Evolutionary conservation across 2,888 invertebrate species (phyloP), one percentile per base, ranked within the genome.

Genomic region (Drosophila infuscata): DNA sequence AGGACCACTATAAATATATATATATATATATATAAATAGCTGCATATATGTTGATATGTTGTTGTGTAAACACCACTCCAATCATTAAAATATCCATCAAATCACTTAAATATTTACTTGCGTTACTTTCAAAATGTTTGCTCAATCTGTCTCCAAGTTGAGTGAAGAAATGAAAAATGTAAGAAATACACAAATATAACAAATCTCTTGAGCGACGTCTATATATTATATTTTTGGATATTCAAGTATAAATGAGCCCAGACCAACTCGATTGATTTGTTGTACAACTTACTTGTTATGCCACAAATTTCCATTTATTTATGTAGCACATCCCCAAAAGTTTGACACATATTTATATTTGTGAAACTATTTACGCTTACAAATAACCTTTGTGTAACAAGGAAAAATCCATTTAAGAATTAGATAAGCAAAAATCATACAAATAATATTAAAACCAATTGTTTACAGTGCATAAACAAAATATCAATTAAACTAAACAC

Each of bases 211-310:
- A 87, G 87, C 58, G 64, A 89, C 74, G 88, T 91, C 88, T 88
- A 88, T 80, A 89, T 71, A 76, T 88, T 89, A 82, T 83, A 88
- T 88, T 81, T 82, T 85, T 85, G 65, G 53, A 85, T 81, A 82
- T 77, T 74, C 68, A 85, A 82, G 75, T 89, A 86, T 85, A 83
- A 82, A 84, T 91, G 90, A 91, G 91, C 90, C 90, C 90, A 90
- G 91, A 91, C 86, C 78, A 90, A 77, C 87, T 87, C 89, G 86
- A 90, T 86, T 79, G 89, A 86, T 90, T 88, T 88, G 90, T 88
- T 88, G 82, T 83, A 64, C 32, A 20, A 66, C 56, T 41, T 15
- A 57, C 57, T 30, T 12, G 32, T 9, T 51, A 15, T 54, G 15
- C n/a, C 52, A 60, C 53, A 58, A 33, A 52, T 56, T 58, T 66